Evolutionary conservation across 2,797 vertebrate genomes (phyloP).

Genomic region (Enteromius trimaculatus): DNA sequence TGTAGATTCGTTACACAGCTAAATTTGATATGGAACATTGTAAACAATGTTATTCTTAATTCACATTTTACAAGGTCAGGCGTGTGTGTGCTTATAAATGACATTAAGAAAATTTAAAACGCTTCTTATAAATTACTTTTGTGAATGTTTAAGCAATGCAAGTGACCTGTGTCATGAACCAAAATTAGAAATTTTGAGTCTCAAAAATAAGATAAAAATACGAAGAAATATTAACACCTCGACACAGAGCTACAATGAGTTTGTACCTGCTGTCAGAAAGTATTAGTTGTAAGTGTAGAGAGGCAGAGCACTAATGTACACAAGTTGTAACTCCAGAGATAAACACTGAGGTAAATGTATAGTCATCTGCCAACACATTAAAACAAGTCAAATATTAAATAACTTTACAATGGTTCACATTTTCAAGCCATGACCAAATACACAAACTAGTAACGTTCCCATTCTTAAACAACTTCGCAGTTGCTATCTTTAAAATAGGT

Average conservation of each 20-base stretch:
- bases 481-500: conserved; percentile 16
- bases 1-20: conserved; percentile 24
- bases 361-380: conserved; percentile 54
- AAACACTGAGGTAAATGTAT: conserved; percentile 64
- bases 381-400: conserved; percentile 51
- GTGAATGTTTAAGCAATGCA: conserved; percentile 32
- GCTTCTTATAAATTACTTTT: conserved; percentile 35
- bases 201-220: background rate
- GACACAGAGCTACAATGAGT: conserved; percentile 28
- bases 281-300: conserved; percentile 46
- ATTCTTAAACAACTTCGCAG: conserved; percentile 31
- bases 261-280: conserved; percentile 24
- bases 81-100: conserved; percentile 40
- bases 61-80: conserved; percentile 51
- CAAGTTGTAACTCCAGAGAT: conserved; percentile 56
- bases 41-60: conserved; percentile 47
- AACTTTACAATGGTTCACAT: conserved; percentile 55
- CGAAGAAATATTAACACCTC: conserved; percentile 27
- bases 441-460: conserved; percentile 35
- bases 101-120: conserved; percentile 31
- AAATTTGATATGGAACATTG: conserved; percentile 50
- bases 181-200: conserved; percentile 21
- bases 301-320: conserved; percentile 54
- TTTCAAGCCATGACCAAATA: conserved; percentile 46
- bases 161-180: conserved; percentile 26